These are phyloP conservation scores for Gadus macrocephalus DNA, from an alignment of 2,113 vertebrate genomes.

Conservation along the genomic window DNA sequence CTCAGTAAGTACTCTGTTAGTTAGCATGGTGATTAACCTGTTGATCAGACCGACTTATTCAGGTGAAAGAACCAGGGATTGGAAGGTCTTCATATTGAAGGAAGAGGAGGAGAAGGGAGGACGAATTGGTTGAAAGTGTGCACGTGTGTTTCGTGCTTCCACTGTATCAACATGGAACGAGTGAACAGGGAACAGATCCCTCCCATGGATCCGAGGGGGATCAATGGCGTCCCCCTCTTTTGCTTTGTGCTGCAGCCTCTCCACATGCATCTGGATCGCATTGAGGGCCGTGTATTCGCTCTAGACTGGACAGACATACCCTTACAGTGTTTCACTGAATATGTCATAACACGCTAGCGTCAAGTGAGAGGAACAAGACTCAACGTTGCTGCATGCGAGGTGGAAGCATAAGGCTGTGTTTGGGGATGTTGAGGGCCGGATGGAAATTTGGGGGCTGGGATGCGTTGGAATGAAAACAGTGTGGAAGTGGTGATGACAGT, in stretches of 20 bases:
- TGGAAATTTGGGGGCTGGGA: too few species aligned
- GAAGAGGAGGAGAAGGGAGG: not conserved
- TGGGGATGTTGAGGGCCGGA: not conserved
- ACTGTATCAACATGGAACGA: not conserved
- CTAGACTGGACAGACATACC: constrained; percentile 6
- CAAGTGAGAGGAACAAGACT: constrained; percentile 20
- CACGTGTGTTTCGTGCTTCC: constrained; percentile 1
- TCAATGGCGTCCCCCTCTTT: not conserved
- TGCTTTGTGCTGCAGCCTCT: not conserved
- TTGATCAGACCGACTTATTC: constrained; percentile 40
- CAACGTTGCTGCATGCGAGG: constrained; percentile 2
- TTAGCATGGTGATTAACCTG: constrained; percentile 35
- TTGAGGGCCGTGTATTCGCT: constrained; percentile 22
- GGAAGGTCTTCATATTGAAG: constrained; percentile 19
- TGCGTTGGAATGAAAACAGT: not conserved
- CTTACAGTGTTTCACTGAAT: constrained; percentile 21
- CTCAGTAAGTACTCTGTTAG: constrained; percentile 19
- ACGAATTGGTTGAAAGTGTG: constrained; percentile 3
- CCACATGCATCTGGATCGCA: constrained; percentile 36
- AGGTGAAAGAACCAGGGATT: constrained; percentile 29
- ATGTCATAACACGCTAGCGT: constrained; percentile 41
- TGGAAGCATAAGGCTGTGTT: constrained; percentile 9
- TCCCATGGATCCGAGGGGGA: not conserved
- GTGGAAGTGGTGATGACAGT: constrained; percentile 25
- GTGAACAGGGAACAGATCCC: not conserved